These are phyloP conservation scores for Meganola albula DNA, from an alignment of 2,888 invertebrate species.

Conservation along the genomic window DNA sequence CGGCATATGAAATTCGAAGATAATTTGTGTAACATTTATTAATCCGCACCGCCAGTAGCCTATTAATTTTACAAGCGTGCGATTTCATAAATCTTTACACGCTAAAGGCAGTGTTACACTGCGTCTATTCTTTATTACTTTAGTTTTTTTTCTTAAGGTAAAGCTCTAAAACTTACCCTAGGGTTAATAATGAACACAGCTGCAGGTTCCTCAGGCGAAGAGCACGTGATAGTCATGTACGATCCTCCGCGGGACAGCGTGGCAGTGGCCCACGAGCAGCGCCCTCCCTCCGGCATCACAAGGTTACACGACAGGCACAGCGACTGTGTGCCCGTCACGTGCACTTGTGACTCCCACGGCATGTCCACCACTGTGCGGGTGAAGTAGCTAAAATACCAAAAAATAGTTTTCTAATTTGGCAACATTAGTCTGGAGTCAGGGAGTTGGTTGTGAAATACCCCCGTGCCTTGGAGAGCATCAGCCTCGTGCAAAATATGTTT, in stretches of 20 bases:
- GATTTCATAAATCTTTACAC: too few species aligned
- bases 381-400: slow-evolving; percentile 81
- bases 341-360: slow-evolving; percentile 84
- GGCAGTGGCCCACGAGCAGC: slow-evolving; percentile 80
- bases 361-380: slow-evolving; percentile 79
- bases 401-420: too few species aligned
- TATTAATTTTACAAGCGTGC: too few species aligned
- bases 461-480: too few species aligned
- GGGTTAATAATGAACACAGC: slow-evolving; percentile 74
- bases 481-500: too few species aligned
- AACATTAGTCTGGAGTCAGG: too few species aligned
- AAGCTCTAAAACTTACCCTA: slow-evolving; percentile 38
- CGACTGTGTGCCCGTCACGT: slow-evolving; percentile 71
- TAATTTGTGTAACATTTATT: too few species aligned
- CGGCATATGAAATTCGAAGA: too few species aligned
- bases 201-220: slow-evolving; percentile 82
- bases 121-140: too few species aligned
- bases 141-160: not conserved
- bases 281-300: slow-evolving; percentile 72
- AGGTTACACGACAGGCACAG: slow-evolving; percentile 84
- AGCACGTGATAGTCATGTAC: slow-evolving; percentile 83
- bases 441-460: too few species aligned
- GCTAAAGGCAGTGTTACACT: too few species aligned
- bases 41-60: too few species aligned
- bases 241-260: slow-evolving; percentile 80